Evolutionary conservation across 1,140 invertebrate genomes (phyloP).

Genomic region (Rhynchophorus ferrugineus): DNA sequence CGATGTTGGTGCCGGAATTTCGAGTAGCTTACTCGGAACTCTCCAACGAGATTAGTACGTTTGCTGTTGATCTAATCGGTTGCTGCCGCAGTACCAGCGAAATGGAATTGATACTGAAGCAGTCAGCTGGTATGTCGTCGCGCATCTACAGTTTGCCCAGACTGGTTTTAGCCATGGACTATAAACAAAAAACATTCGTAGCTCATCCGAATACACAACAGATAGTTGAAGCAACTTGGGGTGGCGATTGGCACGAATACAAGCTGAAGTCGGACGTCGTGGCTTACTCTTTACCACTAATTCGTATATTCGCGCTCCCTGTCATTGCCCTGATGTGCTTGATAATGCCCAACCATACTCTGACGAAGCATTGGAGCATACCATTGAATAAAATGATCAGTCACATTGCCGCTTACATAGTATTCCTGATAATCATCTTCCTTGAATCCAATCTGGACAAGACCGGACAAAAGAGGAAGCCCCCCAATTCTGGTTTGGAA

Average conservation of each 20-base stretch:
- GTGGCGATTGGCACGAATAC: constrained; percentile 51
- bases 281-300: constrained; percentile 37
- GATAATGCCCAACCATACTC: constrained; percentile 39
- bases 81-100: constrained; percentile 59
- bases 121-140: constrained; percentile 39
- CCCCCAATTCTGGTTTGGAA: constrained; percentile 47
- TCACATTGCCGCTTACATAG: constrained; percentile 51
- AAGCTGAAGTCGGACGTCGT: constrained; percentile 37
- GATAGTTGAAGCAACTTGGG: constrained; percentile 42
- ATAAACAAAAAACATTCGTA: constrained; percentile 66
- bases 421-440: constrained; percentile 55
- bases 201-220: constrained; percentile 68
- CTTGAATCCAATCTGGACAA: constrained; percentile 50
- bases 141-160: constrained; percentile 47
- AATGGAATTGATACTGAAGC: constrained; percentile 57
- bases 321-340: constrained; percentile 43
- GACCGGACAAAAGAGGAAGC: constrained; percentile 44
- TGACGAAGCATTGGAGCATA: constrained; percentile 42
- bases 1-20: constrained; percentile 48
- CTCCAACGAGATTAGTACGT: constrained; percentile 48
- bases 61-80: constrained; percentile 55
- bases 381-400: constrained; percentile 53
- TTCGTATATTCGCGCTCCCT: constrained; percentile 42
- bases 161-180: constrained; percentile 61
- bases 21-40: constrained; percentile 50